Evolutionary conservation across 30 jellyfish, hydroid and myxozoan species (phyloP).

Genomic region (Aurelia sp.): DNA sequence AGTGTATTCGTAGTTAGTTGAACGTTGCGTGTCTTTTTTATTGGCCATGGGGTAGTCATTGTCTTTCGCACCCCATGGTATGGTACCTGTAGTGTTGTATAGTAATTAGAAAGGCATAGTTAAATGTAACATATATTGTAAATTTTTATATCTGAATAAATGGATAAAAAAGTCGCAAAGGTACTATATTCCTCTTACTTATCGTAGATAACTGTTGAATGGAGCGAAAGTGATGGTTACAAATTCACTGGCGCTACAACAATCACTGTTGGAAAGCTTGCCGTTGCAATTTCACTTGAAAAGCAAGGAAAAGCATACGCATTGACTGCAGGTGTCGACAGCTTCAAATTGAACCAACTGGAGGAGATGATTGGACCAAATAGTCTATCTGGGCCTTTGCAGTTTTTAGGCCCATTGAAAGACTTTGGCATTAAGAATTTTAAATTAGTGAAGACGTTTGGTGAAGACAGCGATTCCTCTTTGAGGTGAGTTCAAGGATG

Average conservation of each 20-base stretch:
- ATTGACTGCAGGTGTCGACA: conserved; percentile 18
- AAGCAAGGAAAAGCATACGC: conserved; percentile 34
- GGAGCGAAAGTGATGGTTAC: not conserved
- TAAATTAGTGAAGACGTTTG: conserved; percentile 25
- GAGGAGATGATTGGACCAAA: conserved; percentile 45
- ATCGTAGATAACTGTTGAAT: no score
- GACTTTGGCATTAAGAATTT: conserved; percentile 59
- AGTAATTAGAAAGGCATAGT: no score
- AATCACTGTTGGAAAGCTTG: conserved; percentile 15
- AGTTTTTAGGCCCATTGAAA: conserved; percentile 21
- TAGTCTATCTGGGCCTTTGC: not conserved
- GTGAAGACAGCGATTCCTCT: conserved; percentile 1
- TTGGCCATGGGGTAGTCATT: no score
- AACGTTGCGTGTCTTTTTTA: no score
- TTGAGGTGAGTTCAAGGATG: not conserved
- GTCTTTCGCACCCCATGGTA: no score
- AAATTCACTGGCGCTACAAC: conserved; percentile 39
- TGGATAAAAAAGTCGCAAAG: no score
- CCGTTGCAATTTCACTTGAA: conserved; percentile 28
- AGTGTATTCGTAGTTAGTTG: no score
- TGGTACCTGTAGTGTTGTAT: no score
- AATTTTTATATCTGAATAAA: no score
- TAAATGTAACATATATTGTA: no score
- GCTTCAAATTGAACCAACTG: conserved; percentile 26
- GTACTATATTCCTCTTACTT: no score